Base-by-base conservation (phyloP, 2,888 invertebrate species). In the Andrena bicolor region DNA sequence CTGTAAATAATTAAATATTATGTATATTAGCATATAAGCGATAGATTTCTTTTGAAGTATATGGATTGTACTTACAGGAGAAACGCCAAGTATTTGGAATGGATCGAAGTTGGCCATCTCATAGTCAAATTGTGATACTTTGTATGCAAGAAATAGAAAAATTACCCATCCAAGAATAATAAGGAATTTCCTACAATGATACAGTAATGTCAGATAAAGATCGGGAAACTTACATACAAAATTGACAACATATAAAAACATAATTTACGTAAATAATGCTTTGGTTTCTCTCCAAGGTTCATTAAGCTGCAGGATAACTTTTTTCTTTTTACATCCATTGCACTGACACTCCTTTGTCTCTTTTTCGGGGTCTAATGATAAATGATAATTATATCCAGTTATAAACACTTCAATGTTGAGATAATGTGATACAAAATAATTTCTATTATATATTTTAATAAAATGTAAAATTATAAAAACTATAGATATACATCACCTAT, bases 51-150 rank as follows among this genome's bases (percentile, higher is more conserved):
- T 6, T 6, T 35, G 63, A 6, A 56, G 7, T 49, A 35, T 32
- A 10, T 66, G 56, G 7, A 60, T 10, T 35, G 23, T 83, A 93
- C 95, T 94, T 93, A 96, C 96, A 82, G 97, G 95, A 73, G 99
- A 97, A 86, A 99, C 95, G 65, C 97, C 97, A 79, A 99, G 95
- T 92, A 99, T 99, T 93, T 98, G 98, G 95, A 98, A 99, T 0
- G 99, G 99, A 95, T 99, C 99, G 95, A 99, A 99, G 94, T 99
- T 99, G 7, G 98, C 98, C 96, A 98, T 98, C 95, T 99, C 99
- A 94, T 99, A 98, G 93, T 99, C 99, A 95, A 99, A 98, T 94
- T 99, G 98, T 0, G 99, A 98, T 51, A 98, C 98, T 95, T 98
- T 98, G 93, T 98, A 98, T 1, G 98, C 97, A 89, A 98, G 94